These are phyloP conservation scores for Lucilia cuprina DNA, from an alignment of 1,140 invertebrate genomes.

Conservation along the genomic window DNA sequence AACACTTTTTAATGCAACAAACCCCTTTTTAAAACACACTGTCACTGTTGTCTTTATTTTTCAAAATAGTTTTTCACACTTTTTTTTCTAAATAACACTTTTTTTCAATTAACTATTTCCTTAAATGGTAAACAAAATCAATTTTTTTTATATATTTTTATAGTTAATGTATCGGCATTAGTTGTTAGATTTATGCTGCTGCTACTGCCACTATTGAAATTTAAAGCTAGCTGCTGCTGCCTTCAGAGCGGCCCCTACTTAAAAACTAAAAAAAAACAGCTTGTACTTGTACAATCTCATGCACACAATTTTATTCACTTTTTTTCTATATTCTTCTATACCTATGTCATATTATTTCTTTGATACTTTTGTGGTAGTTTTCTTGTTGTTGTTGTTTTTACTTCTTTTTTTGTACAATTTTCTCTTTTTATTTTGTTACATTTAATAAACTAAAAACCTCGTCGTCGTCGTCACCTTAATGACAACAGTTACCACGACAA, in stretches of 20 bases:
- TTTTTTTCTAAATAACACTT: neutral
- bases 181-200: neutral
- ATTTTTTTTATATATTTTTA: neutral
- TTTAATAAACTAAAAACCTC: neutral
- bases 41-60: neutral
- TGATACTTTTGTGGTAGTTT: neutral
- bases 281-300: neutral
- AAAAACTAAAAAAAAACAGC: conserved; percentile 7
- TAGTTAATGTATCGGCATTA: conserved; percentile 18
- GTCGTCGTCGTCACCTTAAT: neutral
- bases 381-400: neutral
- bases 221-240: neutral
- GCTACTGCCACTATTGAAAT: neutral
- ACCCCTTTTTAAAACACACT: neutral
- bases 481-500: conserved; percentile 20
- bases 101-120: conserved; percentile 24
- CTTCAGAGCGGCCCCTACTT: neutral
- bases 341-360: neutral
- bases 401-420: neutral
- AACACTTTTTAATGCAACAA: neutral
- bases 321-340: neutral
- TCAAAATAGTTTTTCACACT: conserved; percentile 18
- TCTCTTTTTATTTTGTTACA: conserved; percentile 1
- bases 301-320: neutral
- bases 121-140: conserved; percentile 1